Evolutionary conservation across 2,797 vertebrate genomes (phyloP).

Genomic region (Avahi laniger): DNA sequence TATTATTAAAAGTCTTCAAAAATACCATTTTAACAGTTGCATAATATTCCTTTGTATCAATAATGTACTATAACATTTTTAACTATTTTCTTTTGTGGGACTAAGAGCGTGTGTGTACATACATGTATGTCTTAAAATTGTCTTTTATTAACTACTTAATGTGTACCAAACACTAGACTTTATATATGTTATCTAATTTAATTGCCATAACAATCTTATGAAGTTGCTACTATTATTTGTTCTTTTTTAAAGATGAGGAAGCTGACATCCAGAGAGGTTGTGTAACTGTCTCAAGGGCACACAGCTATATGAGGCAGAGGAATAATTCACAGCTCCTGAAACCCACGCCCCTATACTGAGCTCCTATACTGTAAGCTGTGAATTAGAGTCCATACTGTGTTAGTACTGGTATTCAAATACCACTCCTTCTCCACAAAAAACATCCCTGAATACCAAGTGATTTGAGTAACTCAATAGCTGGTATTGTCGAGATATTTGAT

Average conservation of each 20-base stretch:
- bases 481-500: not conserved
- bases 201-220: not conserved
- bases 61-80: not conserved
- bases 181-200: not conserved
- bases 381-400: not conserved
- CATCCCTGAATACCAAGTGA: not conserved
- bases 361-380: not conserved
- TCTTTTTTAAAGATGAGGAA: slow-evolving; percentile 16
- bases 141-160: not conserved
- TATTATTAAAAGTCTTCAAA: not conserved
- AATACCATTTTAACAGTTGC: not conserved
- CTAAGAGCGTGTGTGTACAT: not conserved
- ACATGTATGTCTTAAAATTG: not conserved
- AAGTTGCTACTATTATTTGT: not conserved
- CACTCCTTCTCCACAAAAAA: not conserved
- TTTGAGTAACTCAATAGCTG: not conserved
- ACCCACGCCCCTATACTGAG: not conserved
- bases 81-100: not conserved
- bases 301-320: not conserved
- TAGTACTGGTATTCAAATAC: not conserved
- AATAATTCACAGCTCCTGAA: not conserved
- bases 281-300: not conserved
- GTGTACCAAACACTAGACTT: not conserved
- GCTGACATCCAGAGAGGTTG: not conserved
- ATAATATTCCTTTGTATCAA: not conserved